phyloP scores from a whole-genome alignment of 2,888 invertebrate species.

The Arctia plantaginis region DNA sequence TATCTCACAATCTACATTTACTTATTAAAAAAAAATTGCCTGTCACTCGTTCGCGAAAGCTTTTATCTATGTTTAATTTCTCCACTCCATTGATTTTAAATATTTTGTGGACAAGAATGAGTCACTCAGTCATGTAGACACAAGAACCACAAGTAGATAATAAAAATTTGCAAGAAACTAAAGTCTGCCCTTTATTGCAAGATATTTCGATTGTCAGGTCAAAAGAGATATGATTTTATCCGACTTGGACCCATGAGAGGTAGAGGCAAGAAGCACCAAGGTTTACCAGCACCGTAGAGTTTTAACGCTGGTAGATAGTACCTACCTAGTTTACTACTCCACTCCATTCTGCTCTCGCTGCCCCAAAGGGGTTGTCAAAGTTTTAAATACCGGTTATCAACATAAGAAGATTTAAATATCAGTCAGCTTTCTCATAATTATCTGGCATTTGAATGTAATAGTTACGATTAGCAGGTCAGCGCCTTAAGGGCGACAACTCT shows the following conservation, averaged over 20 bases:
- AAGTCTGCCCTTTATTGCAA: neutral
- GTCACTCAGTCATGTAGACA: too few species aligned
- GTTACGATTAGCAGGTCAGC: constrained; percentile 27
- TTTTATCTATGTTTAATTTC: too few species aligned
- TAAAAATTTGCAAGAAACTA: neutral
- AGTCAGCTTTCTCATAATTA: constrained; percentile 20
- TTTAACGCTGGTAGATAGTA: neutral
- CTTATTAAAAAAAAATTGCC: too few species aligned
- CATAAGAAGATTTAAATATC: neutral
- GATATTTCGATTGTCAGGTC: neutral
- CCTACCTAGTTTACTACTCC: neutral
- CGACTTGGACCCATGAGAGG: too few species aligned
- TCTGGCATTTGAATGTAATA: constrained; percentile 28
- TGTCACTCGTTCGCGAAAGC: too few species aligned
- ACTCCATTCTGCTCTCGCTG: neutral
- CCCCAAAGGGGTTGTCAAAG: neutral
- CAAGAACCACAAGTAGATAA: neutral
- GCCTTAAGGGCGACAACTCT: constrained; percentile 29
- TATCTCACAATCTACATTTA: neutral
- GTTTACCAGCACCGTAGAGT: too few species aligned
- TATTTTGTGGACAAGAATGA: too few species aligned
- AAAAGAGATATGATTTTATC: neutral
- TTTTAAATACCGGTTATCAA: neutral
- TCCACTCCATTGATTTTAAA: too few species aligned
- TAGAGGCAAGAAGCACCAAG: neutral